Percentiles rank a stretch among this genome's conserved stretches.
Evolutionary conservation across 1,140 invertebrate genomes (phyloP).

Genomic region (Bilobella aurantiaca): DNA sequence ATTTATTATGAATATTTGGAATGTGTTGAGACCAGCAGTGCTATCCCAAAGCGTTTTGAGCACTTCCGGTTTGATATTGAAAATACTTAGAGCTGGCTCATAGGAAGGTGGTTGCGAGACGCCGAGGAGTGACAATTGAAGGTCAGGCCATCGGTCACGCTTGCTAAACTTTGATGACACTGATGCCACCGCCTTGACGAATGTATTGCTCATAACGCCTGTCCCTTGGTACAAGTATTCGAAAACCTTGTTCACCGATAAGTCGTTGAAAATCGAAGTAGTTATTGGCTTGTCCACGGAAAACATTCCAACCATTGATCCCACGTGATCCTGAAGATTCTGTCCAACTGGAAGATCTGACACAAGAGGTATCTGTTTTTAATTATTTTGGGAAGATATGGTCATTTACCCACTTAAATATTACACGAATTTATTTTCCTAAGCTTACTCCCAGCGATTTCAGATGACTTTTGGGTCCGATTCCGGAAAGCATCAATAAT

Average conservation of each 20-base stretch:
- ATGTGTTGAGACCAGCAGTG: neutral
- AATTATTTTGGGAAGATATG: neutral
- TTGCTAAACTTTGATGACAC: neutral
- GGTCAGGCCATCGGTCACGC: constrained; percentile 7
- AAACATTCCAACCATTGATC: constrained; percentile 10
- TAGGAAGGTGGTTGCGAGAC: neutral
- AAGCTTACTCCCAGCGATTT: neutral
- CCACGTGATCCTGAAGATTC: constrained; percentile 40
- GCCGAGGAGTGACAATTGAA: neutral
- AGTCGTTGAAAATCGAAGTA: constrained; percentile 5
- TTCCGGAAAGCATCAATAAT: neutral
- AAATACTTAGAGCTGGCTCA: neutral
- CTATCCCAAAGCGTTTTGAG: neutral
- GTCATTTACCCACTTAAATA: too few species aligned
- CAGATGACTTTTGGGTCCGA: neutral
- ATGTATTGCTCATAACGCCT: neutral
- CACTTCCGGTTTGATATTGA: neutral
- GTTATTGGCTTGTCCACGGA: constrained; percentile 8
- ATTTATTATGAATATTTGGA: constrained; percentile 5
- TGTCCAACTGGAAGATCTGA: constrained; percentile 38
- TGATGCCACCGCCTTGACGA: neutral
- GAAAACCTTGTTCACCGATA: neutral
- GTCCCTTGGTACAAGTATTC: constrained; percentile 18
- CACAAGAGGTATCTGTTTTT: neutral
- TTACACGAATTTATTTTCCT: too few species aligned